These are phyloP conservation scores for Xestia xanthographa DNA, from an alignment of 2,888 invertebrate species.

Conservation along the genomic window DNA sequence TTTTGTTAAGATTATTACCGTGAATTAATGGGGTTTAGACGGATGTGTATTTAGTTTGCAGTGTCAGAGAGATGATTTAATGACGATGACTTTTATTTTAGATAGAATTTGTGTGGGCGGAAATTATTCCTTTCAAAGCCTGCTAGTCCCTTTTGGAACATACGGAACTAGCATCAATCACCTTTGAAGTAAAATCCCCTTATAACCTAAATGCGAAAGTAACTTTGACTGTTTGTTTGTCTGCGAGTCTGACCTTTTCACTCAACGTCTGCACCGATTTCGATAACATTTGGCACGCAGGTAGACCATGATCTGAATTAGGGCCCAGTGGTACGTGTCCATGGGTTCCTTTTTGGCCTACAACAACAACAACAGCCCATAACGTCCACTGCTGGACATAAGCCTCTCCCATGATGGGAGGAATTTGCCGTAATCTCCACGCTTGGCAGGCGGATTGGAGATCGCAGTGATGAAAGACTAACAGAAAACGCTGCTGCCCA, in stretches of 20 bases:
- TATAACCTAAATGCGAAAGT: background rate
- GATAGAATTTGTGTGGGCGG: background rate
- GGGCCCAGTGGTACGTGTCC: background rate
- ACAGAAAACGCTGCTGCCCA: too few species aligned
- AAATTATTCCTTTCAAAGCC: background rate
- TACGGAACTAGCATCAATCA: background rate
- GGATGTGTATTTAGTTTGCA: conserved; percentile 23
- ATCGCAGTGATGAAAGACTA: too few species aligned
- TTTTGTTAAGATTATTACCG: conserved; percentile 58
- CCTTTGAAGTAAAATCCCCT: background rate
- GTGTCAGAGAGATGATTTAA: conserved; percentile 38
- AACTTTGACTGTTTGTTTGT: background rate
- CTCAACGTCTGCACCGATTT: background rate
- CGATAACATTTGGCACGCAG: background rate
- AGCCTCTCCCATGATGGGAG: too few species aligned
- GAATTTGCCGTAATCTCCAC: too few species aligned
- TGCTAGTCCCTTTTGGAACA: background rate
- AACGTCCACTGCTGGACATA: too few species aligned
- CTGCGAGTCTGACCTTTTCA: background rate
- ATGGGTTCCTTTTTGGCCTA: background rate
- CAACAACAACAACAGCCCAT: too few species aligned
- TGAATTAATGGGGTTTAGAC: conserved; percentile 50
- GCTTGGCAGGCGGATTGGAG: too few species aligned
- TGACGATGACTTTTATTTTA: background rate
- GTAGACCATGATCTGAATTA: background rate